phyloP scores from a whole-genome alignment of 2,797 vertebrate species.

The Neoniphon sammara region DNA sequence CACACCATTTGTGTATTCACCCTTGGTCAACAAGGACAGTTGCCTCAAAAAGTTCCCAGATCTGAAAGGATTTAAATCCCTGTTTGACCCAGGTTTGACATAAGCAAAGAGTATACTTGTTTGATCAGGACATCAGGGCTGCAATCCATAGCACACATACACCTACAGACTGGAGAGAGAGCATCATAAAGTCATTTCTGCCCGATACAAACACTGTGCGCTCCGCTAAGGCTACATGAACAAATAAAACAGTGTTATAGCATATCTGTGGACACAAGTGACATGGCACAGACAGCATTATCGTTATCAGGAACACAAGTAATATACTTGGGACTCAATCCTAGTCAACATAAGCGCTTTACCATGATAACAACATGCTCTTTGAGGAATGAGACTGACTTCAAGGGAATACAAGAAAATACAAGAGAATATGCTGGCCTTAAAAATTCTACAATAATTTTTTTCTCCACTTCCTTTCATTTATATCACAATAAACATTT shows the following conservation, averaged over 20 bases:
- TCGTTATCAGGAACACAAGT: conserved; percentile 33
- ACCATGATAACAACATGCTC: conserved; percentile 19
- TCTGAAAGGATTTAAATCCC: not conserved
- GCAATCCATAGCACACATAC: conserved; percentile 42
- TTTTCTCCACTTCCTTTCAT: conserved; percentile 27
- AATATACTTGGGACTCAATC: conserved; percentile 15
- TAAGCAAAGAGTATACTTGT: conserved; percentile 13
- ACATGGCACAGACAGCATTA: conserved; percentile 41
- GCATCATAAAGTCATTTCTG: conserved; percentile 32
- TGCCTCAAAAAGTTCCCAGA: not conserved
- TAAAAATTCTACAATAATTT: conserved; percentile 21
- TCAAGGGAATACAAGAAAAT: not conserved
- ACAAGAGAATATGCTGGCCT: conserved; percentile 36
- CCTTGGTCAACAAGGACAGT: not conserved
- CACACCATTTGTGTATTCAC: not conserved
- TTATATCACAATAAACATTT: conserved; percentile 13
- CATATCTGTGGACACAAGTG: conserved; percentile 54
- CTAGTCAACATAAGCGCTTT: not conserved
- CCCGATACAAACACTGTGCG: conserved; percentile 47
- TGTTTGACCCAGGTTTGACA: conserved; percentile 71
- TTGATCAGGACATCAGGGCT: conserved; percentile 38
- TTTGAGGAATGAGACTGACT: conserved; percentile 16
- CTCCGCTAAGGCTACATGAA: conserved; percentile 52
- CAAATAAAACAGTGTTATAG: conserved; percentile 57
- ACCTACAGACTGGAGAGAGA: conserved; percentile 53